These are phyloP conservation scores for Thereva nobilitata DNA, from an alignment of 2,888 invertebrate genomes.

Conservation along the genomic window DNA sequence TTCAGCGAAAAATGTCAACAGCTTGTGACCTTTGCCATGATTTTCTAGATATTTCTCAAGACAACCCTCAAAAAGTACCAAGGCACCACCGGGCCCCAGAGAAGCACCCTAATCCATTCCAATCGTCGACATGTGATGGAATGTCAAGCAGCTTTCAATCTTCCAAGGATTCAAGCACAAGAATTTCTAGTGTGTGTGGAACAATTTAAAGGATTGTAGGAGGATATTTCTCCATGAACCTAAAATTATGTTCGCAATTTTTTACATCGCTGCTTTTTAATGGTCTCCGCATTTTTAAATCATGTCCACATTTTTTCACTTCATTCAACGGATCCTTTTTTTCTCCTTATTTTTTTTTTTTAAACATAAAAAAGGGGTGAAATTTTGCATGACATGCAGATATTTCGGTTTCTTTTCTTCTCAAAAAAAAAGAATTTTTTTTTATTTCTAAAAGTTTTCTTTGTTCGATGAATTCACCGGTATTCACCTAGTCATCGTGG, in stretches of 20 bases:
- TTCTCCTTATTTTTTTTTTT: slow-evolving; percentile 18
- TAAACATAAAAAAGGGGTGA: slow-evolving; percentile 11
- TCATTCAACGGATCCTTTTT: neutral
- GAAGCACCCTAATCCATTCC: neutral
- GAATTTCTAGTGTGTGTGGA: slow-evolving; percentile 20
- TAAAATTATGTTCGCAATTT: slow-evolving; percentile 31
- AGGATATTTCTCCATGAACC: slow-evolving; percentile 4
- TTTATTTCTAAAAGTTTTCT: slow-evolving; percentile 1
- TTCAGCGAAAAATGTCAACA: slow-evolving; percentile 21
- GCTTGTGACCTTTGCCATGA: slow-evolving; percentile 3
- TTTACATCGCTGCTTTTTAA: slow-evolving; percentile 23
- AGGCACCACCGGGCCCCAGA: neutral
- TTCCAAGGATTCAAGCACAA: neutral
- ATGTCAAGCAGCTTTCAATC: slow-evolving; percentile 23
- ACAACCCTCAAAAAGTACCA: too few species aligned
- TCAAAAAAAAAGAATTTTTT: too few species aligned
- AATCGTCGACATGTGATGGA: slow-evolving; percentile 21
- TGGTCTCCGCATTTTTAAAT: slow-evolving; percentile 28
- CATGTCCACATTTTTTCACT: slow-evolving; percentile 14
- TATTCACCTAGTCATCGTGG: too few species aligned
- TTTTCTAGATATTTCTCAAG: slow-evolving; percentile 14
- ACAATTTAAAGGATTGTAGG: slow-evolving; percentile 22
- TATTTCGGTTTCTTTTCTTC: slow-evolving; percentile 6
- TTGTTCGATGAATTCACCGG: slow-evolving; percentile 7
- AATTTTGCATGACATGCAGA: slow-evolving; percentile 30